These are phyloP conservation scores for Danio albolineatus DNA, from an alignment of 2,797 vertebrate species.

Conservation along the genomic window DNA sequence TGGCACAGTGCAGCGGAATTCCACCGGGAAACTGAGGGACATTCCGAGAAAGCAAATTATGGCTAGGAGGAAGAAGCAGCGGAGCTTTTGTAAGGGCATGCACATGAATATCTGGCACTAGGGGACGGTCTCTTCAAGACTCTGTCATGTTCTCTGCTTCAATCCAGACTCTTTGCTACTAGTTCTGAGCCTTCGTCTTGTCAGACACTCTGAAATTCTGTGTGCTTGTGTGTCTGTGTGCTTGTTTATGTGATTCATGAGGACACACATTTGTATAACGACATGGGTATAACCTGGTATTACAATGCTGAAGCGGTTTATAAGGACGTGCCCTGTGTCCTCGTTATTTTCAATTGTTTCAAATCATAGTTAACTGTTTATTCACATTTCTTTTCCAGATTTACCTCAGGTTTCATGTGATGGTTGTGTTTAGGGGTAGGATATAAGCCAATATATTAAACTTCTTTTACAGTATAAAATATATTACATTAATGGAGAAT, in stretches of 20 bases:
- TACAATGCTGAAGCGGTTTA: no score
- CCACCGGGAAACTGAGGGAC: conserved; percentile 74
- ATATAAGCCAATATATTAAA: no score
- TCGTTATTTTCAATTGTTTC: no score
- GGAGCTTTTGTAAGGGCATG: conserved; percentile 66
- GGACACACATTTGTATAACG: no score
- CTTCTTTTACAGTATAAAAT: no score
- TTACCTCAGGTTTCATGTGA: no score
- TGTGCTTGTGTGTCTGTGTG: conserved; percentile 36
- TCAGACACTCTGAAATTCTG: conserved; percentile 43
- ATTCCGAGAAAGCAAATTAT: conserved; percentile 77
- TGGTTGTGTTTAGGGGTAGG: no score
- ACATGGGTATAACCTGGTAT: no score
- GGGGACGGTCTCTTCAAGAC: conserved; percentile 52
- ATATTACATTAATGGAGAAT: no score
- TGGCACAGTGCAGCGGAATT: conserved; percentile 76
- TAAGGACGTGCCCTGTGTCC: no score
- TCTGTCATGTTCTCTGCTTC: conserved; percentile 57
- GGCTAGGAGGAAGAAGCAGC: conserved; percentile 42
- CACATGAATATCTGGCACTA: conserved; percentile 65
- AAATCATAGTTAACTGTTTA: no score
- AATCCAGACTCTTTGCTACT: conserved; percentile 38
- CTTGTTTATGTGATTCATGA: neutral
- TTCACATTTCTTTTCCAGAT: no score
- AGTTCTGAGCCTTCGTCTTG: conserved; percentile 53